Evolutionary conservation across 2,797 vertebrate genomes (phyloP).

Genomic region (Eulemur rubriventer): DNA sequence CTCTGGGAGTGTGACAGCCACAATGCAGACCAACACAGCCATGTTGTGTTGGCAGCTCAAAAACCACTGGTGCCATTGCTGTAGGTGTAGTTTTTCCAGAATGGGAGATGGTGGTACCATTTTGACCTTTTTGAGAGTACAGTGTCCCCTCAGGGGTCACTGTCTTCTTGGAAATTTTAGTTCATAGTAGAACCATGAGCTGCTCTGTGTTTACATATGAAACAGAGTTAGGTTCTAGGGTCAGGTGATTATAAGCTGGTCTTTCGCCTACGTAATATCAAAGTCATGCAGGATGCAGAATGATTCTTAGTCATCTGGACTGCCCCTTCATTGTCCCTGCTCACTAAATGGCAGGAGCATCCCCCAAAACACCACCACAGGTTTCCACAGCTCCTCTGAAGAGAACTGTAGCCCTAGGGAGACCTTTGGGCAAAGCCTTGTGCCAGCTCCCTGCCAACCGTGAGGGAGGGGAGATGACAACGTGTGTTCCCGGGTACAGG

Average conservation of each 20-base stretch:
- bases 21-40: fast-evolving
- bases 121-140: not conserved
- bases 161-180: not conserved
- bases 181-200: not conserved
- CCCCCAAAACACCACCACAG: not conserved
- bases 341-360: not conserved
- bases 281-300: not conserved
- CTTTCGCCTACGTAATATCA: not conserved
- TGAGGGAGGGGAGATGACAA: not conserved
- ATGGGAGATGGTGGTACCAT: not conserved
- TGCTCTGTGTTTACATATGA: not conserved
- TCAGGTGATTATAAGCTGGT: not conserved
- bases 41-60: not conserved
- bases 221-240: not conserved
- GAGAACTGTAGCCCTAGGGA: not conserved
- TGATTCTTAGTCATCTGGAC: not conserved
- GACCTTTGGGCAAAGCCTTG: not conserved
- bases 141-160: not conserved
- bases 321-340: not conserved
- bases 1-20: not conserved
- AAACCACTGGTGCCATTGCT: not conserved
- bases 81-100: not conserved
- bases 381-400: not conserved
- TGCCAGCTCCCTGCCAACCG: not conserved
- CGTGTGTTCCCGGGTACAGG: not conserved